These are phyloP conservation scores for Pteropus rufus DNA, from an alignment of 2,797 vertebrate species.

Conservation along the genomic window DNA sequence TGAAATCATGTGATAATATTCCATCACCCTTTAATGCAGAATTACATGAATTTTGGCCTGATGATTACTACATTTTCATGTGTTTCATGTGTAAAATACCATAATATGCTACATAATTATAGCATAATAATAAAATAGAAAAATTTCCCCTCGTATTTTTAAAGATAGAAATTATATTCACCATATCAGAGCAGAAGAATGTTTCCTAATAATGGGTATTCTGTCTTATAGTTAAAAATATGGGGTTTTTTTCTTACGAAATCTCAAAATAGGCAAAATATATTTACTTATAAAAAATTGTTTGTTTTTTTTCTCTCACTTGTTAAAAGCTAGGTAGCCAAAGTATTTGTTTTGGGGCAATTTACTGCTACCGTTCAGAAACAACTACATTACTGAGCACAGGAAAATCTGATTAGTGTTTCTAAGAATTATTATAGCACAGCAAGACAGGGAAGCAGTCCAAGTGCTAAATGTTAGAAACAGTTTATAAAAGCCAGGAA, in stretches of 20 bases:
- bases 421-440: constrained; percentile 35
- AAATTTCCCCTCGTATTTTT: constrained; percentile 12
- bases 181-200: neutral
- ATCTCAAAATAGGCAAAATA: constrained; percentile 9
- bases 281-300: neutral
- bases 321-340: neutral
- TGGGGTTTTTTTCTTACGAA: neutral
- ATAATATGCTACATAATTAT: neutral
- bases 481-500: neutral
- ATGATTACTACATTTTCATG: neutral
- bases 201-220: constrained; percentile 14
- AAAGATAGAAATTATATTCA: constrained; percentile 37
- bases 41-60: constrained; percentile 10
- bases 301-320: neutral
- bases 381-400: neutral
- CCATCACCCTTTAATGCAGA: neutral
- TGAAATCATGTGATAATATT: neutral
- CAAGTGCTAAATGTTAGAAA: constrained; percentile 21
- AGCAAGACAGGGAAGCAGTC: constrained; percentile 32
- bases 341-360: neutral
- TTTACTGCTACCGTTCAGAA: constrained; percentile 32
- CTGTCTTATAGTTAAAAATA: constrained; percentile 11
- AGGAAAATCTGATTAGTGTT: constrained; percentile 47
- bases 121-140: neutral
- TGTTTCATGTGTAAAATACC: neutral